Conservation (phyloP, 1,140 invertebrate species). For the Orchestia grillus region DNA sequence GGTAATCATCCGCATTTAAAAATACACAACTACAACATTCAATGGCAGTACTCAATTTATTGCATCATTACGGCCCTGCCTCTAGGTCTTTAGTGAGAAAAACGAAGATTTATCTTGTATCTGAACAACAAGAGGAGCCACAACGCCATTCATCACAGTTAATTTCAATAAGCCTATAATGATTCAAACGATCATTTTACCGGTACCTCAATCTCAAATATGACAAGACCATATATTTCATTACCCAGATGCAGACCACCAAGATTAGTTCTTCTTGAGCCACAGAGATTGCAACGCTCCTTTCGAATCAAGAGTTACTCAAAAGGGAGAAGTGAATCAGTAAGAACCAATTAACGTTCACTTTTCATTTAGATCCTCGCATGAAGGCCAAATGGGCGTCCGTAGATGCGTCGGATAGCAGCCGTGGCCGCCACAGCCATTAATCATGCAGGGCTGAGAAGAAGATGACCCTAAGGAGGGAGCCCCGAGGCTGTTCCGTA, state of each 20-base stretch:
- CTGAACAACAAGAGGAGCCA: background rate
- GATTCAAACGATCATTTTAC: background rate
- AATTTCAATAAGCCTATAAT: slow-evolving; percentile 10
- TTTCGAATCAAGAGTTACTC: background rate
- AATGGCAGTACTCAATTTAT: background rate
- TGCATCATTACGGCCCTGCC: background rate
- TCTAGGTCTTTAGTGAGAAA: background rate
- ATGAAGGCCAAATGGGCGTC: background rate
- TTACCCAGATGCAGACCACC: background rate
- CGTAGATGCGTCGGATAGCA: background rate
- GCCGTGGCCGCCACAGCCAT: background rate
- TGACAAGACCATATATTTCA: background rate
- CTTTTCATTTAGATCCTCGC: background rate
- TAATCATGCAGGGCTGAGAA: background rate
- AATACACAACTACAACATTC: background rate
- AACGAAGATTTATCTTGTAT: background rate
- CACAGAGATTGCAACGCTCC: background rate
- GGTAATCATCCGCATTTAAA: background rate
- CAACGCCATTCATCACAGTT: background rate
- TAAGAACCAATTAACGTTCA: background rate
- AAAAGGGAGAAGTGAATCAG: background rate
- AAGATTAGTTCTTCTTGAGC: background rate
- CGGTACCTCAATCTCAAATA: background rate
- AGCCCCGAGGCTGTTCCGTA: too few species aligned
- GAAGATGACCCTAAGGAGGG: too few species aligned